Percentiles rank a stretch among this genome's conserved stretches.
These are phyloP conservation scores for Heliconius hermathena DNA, from an alignment of 1,140 invertebrate genomes.

Conservation along the genomic window DNA sequence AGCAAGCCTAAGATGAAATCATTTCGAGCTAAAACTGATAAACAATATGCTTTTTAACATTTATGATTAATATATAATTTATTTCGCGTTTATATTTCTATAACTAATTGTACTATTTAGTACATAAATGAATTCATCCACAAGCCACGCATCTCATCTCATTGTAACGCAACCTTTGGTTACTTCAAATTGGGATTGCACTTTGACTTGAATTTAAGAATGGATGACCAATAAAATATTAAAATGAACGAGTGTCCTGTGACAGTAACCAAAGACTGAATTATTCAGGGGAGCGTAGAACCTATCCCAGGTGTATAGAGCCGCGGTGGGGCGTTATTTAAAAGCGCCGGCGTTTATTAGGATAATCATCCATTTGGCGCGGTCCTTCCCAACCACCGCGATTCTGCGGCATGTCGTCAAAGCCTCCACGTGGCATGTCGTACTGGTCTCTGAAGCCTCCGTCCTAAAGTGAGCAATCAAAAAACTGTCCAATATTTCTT, in stretches of 20 bases:
- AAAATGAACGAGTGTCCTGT: background rate
- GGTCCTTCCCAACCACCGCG: constrained; percentile 74
- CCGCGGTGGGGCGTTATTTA: constrained; percentile 46
- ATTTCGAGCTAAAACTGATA: background rate
- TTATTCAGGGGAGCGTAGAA: constrained; percentile 6
- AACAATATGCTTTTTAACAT: background rate
- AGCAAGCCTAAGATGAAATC: background rate
- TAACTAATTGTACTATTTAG: background rate
- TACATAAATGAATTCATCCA: background rate
- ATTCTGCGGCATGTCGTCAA: constrained; percentile 72
- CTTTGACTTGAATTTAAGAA: background rate
- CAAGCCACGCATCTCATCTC: constrained; percentile 6
- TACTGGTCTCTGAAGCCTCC: constrained; percentile 80
- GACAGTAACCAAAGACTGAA: constrained; percentile 13
- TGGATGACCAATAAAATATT: background rate
- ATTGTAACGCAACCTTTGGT: constrained; percentile 15
- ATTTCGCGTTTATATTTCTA: background rate
- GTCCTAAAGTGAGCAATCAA: constrained; percentile 78
- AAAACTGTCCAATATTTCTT: constrained; percentile 62
- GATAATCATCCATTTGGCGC: constrained; percentile 77
- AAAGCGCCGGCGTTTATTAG: constrained; percentile 79
- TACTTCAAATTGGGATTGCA: constrained; percentile 22
- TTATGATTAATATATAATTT: background rate
- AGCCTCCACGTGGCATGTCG: constrained; percentile 74
- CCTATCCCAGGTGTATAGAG: background rate